A percentile compares a stretch with the other conserved stretches of the same genome.
Conservation (phyloP, 2,113 vertebrate genomes). For the Caretta caretta region DNA sequence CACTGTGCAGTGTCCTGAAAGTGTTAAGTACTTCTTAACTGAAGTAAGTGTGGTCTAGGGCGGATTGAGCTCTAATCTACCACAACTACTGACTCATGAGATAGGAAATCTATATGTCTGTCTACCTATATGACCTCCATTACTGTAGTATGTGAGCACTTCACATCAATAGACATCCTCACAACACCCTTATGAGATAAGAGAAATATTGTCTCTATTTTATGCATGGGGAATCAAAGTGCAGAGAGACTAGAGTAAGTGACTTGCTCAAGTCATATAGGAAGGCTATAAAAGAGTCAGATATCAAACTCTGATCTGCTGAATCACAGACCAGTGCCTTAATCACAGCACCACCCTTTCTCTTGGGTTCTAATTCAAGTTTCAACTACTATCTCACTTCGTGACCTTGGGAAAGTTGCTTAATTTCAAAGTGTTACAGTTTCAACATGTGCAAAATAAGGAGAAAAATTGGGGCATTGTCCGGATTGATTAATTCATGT, state of each 20-base stretch:
- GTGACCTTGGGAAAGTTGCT: fast-evolving
- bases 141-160: neutral
- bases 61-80: neutral
- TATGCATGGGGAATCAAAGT: fast-evolving
- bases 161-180: neutral
- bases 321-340: neutral
- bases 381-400: fast-evolving
- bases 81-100: neutral
- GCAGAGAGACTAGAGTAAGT: fast-evolving
- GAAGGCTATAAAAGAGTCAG: fast-evolving
- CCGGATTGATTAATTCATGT: neutral
- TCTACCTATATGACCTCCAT: neutral
- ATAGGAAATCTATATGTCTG: neutral
- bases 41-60: neutral
- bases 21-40: neutral
- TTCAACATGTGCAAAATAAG: neutral
- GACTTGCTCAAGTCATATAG: fast-evolving
- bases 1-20: neutral
- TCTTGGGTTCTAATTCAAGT: neutral
- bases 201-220: neutral
- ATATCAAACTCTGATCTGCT: neutral
- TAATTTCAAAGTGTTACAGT: neutral
- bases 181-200: neutral
- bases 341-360: neutral
- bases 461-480: neutral